Evolutionary conservation across 1,140 invertebrate species (phyloP), one percentile per base, ranked within the genome.

Genomic region (Solen grandis): DNA sequence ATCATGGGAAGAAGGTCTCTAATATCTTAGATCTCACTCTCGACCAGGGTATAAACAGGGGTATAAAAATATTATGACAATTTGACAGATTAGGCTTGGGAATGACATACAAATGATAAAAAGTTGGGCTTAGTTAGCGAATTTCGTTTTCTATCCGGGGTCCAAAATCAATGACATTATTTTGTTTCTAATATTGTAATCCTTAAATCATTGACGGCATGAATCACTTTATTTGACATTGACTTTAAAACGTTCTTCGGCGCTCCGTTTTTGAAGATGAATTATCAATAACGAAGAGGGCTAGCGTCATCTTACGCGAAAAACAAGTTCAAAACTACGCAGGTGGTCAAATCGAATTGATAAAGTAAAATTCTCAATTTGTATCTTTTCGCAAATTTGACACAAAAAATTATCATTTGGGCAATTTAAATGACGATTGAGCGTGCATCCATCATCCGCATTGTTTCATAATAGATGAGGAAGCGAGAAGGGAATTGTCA

Each of bases 101-200:
- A 78, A 46, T 78, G 75, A 69, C 75, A 78, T 50, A 69, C 65
- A 59, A 36, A 68, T 78, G 75, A 78, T 78, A 68, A 78, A 78
- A 78, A 69, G 74, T 62, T 27, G 31, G 75, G 75, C 68, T 78
- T 78, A 78, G 41, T 35, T 22, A 54, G 35, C 36, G 63, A 78
- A 46, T 78, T 78, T 78, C 75, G 65, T 78, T 78, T 78, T 78
- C 75, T 59, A 38, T 78, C 75, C 54, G 31, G 46, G 63, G 63
- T 27, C 60, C 57, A 46, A 65, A 60, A 78, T 78, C 75, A 78
- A 78, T 78, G 65, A 46, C 63, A 78, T 78, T 78, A 78, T 78
- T 78, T 69, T 78, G 75, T 78, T 78, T 78, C 75, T 78, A 78
- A 78, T 78, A 78, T 38, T 78, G 65, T 78, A 78, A 78, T 78